phyloP scores from a whole-genome alignment of 2,113 vertebrate species.

The Ammodytes marinus region DNA sequence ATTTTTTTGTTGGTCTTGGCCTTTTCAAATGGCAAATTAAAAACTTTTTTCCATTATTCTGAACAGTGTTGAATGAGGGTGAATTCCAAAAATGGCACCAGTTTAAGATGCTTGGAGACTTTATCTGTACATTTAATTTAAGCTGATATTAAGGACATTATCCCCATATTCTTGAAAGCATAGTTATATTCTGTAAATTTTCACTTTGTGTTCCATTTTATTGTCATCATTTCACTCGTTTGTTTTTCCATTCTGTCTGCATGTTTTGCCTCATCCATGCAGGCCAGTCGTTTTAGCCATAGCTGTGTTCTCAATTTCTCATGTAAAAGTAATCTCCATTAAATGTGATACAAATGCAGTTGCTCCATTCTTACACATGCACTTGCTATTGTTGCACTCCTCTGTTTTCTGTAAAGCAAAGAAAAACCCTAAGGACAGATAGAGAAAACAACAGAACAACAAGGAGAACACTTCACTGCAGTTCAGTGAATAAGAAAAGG shows the following conservation, averaged over 20 bases:
- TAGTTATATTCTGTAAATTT: background rate
- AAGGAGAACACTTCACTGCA: background rate
- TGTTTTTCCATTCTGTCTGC: background rate
- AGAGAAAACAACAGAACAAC: background rate
- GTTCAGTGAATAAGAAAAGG: background rate
- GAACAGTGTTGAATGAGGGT: background rate
- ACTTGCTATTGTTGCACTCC: no score
- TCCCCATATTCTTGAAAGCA: background rate
- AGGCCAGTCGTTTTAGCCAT: background rate
- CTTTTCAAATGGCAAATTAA: slow-evolving; percentile 25
- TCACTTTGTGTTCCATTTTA: background rate
- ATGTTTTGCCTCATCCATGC: background rate
- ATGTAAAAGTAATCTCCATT: background rate
- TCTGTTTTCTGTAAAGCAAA: background rate
- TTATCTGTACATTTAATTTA: background rate
- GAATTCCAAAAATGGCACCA: background rate
- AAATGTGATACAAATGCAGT: background rate
- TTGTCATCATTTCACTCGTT: background rate
- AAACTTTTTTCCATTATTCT: background rate
- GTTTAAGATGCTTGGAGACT: background rate
- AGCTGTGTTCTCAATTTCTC: background rate
- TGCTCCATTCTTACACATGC: no score
- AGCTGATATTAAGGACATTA: background rate
- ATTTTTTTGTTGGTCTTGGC: background rate
- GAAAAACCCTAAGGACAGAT: background rate